Percentiles rank a stretch among this genome's conserved stretches.
Conservation (phyloP, 2,888 invertebrate genomes). For the Leucania comma region DNA sequence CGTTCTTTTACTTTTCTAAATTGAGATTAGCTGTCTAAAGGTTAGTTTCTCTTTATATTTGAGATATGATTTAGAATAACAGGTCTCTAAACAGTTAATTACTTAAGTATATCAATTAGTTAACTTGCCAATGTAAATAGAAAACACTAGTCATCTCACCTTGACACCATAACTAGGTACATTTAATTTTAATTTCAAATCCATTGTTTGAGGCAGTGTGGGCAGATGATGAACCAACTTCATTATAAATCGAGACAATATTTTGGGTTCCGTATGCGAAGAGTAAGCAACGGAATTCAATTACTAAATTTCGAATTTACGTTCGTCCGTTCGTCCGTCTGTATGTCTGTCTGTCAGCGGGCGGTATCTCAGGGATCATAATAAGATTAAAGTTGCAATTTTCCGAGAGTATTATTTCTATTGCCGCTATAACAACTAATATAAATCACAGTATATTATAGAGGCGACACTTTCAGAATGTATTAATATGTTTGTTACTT, state of each 20-base stretch:
- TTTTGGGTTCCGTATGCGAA: constrained; percentile 2
- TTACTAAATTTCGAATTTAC: too few species aligned
- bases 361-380: too few species aligned
- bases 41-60: not conserved
- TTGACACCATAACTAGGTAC: constrained; percentile 62
- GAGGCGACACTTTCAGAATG: too few species aligned
- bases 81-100: not conserved
- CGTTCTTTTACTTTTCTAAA: too few species aligned
- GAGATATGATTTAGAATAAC: not conserved
- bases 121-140: constrained; percentile 58
- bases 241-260: constrained; percentile 32
- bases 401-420: too few species aligned
- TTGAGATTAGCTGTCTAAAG: not conserved
- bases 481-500: too few species aligned
- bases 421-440: too few species aligned
- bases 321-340: too few species aligned
- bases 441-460: too few species aligned
- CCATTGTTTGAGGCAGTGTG: constrained; percentile 59
- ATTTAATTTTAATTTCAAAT: constrained; percentile 62
- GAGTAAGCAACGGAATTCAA: too few species aligned
- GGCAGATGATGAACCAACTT: constrained; percentile 52
- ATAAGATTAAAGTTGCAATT: too few species aligned
- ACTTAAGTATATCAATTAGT: constrained; percentile 5
- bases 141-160: constrained; percentile 64
- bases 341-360: too few species aligned